Percentiles rank a stretch among this genome's conserved stretches.
These are phyloP conservation scores for Danaus melanippus DNA, from an alignment of 1,140 invertebrate genomes.

Conservation along the genomic window DNA sequence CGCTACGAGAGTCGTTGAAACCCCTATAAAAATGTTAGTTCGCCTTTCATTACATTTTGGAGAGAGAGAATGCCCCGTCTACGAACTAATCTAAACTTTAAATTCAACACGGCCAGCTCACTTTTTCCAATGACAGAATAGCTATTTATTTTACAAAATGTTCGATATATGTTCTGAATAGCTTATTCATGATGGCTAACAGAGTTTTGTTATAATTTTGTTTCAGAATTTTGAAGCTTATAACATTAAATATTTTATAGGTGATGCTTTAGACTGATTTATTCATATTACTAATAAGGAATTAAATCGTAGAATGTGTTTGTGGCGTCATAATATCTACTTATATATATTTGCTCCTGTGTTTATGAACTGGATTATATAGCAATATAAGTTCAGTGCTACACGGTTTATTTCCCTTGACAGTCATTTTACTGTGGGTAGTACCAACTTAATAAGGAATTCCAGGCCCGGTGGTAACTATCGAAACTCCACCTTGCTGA, in stretches of 20 bases:
- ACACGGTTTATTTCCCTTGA: slow-evolving; percentile 63
- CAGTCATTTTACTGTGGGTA: slow-evolving; percentile 56
- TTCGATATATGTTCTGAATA: slow-evolving; percentile 53
- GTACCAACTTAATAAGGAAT: slow-evolving; percentile 49
- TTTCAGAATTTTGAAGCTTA: too few species aligned
- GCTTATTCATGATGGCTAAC: slow-evolving; percentile 40
- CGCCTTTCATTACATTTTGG: slow-evolving; percentile 65
- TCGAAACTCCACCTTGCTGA: slow-evolving; percentile 26
- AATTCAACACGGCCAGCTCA: slow-evolving; percentile 14
- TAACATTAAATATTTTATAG: too few species aligned
- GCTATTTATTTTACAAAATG: slow-evolving; percentile 45
- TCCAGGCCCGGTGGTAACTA: slow-evolving; percentile 30
- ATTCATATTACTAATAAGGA: too few species aligned
- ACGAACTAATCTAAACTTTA: slow-evolving; percentile 31
- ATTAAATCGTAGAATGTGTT: too few species aligned
- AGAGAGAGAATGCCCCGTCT: slow-evolving; percentile 28
- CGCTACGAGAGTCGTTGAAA: slow-evolving; percentile 61
- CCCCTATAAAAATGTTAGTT: slow-evolving; percentile 70
- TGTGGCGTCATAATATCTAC: slow-evolving; percentile 5
- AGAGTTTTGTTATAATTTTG: slow-evolving; percentile 38
- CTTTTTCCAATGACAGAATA: slow-evolving; percentile 20
- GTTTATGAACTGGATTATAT: slow-evolving; percentile 44
- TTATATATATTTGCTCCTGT: slow-evolving; percentile 35
- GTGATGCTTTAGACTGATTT: too few species aligned
- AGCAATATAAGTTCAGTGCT: slow-evolving; percentile 45